A percentile compares a stretch with the other conserved stretches of the same genome.
These are phyloP conservation scores for Syrista parreyssii DNA, from an alignment of 2,888 invertebrate species.

Conservation along the genomic window DNA sequence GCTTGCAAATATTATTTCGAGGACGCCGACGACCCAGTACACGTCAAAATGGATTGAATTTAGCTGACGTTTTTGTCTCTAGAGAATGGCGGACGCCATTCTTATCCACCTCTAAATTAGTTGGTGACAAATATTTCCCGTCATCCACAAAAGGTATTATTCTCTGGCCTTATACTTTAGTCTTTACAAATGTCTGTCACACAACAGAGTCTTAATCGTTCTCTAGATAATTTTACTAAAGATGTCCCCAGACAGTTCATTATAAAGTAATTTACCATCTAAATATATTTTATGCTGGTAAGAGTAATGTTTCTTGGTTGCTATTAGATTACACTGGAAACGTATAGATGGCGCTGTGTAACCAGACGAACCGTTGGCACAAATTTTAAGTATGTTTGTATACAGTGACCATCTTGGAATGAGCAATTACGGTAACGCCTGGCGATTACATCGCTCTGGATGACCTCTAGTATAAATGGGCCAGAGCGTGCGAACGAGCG, in stretches of 20 bases:
- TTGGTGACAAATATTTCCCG: not conserved
- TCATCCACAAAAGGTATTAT: not conserved
- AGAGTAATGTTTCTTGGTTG: not conserved
- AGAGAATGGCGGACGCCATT: not conserved
- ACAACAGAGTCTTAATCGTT: not conserved
- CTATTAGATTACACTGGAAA: not conserved
- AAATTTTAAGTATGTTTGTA: not conserved
- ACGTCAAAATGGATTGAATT: not conserved
- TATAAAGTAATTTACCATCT: not conserved
- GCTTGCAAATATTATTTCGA: slow-evolving; percentile 21
- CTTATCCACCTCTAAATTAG: not conserved
- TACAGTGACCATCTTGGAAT: not conserved
- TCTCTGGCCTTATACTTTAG: not conserved
- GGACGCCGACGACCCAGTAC: not conserved
- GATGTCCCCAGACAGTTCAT: not conserved
- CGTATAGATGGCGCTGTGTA: not conserved
- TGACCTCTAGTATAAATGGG: not conserved
- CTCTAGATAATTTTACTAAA: not conserved
- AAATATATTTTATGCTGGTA: not conserved
- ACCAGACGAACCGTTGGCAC: not conserved
- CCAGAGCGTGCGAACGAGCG: not conserved
- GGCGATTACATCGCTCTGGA: not conserved
- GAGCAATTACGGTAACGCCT: not conserved
- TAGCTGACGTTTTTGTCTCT: not conserved
- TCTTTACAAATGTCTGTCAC: not conserved